Evolutionary conservation across 2,113 vertebrate species (phyloP), one percentile per base, ranked within the genome.

Genomic region (Pelmatolapia mariae): DNA sequence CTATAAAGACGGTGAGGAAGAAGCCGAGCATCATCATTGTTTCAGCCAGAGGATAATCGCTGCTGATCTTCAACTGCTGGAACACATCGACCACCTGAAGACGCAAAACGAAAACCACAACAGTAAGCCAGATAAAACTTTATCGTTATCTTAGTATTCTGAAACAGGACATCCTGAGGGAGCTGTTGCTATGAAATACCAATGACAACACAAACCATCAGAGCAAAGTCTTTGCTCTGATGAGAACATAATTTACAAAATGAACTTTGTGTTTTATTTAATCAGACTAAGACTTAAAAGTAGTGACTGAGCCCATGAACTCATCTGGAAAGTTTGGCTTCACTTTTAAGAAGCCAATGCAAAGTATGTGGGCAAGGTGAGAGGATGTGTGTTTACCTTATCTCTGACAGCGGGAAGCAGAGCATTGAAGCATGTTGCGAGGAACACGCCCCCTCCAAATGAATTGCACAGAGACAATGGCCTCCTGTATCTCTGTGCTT

Each of bases 401-500:
- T 96, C 97, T 52, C 98, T 94, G 40, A 99, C 98, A 0, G 97
- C 90, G 0, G 98, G 98, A 86, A 99, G 96, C 76, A 99, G 94
- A 2, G 98, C 95, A 0, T 98, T 99, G 95, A 99, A 99, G 94
- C 98, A 98, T 0, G 98, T 99, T 15, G 98, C 98, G 85, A 99
- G 96, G 92, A 99, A 99, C 19, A 99, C 97, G 0, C 98, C 98
- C 0, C 98, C 98, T 12, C 97, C 98, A 0, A 98, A 98, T 2
- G 97, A 95, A 92, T 98, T 99, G 82, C 97, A 97, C 22, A 99
- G 96, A 0, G 97, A 93, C 9, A 99, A 95, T 0, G 95, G 63
- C 33, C 94, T 96, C 8, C 89, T 87, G 71, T 98, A 98, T 22
- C 96, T 92, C 7, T 94, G 95, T 0, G 97, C 97, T 88, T 98